Base-by-base conservation (phyloP, 2,797 vertebrate genomes). In the Eremophila alpestris region DNA sequence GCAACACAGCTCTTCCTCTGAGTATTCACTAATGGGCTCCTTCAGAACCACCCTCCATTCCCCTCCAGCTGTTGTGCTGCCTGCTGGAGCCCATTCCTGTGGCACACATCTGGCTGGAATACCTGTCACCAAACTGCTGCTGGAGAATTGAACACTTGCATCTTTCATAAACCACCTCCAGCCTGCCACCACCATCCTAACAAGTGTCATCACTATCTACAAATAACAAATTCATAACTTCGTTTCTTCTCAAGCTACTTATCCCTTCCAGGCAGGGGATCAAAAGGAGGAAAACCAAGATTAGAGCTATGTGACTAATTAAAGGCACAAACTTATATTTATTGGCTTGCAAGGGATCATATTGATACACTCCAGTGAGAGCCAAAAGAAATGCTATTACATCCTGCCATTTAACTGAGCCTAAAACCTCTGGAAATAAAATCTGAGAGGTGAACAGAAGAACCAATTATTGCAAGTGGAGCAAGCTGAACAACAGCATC, bases 161-260 rank as follows among this genome's bases (percentile, higher is more conserved):
- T 22, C 29, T 74, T 48, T 22, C 21, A n/a, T 1, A 3, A 12
- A 55, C 34, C 23, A 34, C 48, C 26, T 34, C 34, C 12, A 10
- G 23, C 43, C 48, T 75, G 45, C 34, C 54, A 71, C 22, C 43
- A 22, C 22, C 32, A 34, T 3, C 10, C 55, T 43, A 41, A 55
- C 13, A 58, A 87, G 8, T 3, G 5, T 38, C 63, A 45, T 2
- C 0, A 0, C 20, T 46, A 9, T 1, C 36, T 51, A 51, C 17
- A 63, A 64, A 24, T 40, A 91, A 58, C 29, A 58, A 32, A 88
- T 49, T 77, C 62, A 27, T 4, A 0, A 38, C 54, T 64, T 69
- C 0, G 2, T 58, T 80, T 82, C 48, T 58, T 43, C 79, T 82
- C 56, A 55, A 67, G 40, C 22, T 79, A 40, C 21, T 73, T 45